These are phyloP conservation scores for Aleadryas rufinucha DNA, from an alignment of 2,113 vertebrate genomes.

Conservation along the genomic window DNA sequence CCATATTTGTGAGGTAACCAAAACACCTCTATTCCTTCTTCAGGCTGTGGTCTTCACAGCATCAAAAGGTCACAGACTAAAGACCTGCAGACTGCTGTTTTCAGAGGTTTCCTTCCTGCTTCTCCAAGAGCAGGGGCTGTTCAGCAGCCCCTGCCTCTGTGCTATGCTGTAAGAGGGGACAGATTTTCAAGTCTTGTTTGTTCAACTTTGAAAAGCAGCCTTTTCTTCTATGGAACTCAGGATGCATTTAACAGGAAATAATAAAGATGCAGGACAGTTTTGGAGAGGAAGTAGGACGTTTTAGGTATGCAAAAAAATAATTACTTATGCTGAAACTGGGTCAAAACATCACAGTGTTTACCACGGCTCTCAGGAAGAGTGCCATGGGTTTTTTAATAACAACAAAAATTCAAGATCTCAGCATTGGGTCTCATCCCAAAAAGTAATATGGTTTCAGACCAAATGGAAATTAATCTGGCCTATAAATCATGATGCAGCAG, in stretches of 20 bases:
- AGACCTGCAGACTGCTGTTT: neutral
- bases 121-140: neutral
- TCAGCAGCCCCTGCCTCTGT: neutral
- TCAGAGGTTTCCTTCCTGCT: neutral
- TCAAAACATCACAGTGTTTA: slow-evolving; percentile 25
- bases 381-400: slow-evolving; percentile 20
- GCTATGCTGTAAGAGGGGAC: neutral
- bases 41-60: neutral
- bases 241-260: slow-evolving; percentile 1
- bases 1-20: neutral
- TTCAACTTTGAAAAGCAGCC: neutral
- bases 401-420: slow-evolving; percentile 38
- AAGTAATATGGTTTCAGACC: neutral
- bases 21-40: neutral
- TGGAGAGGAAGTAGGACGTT: neutral
- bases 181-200: neutral
- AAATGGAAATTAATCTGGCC: neutral
- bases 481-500: neutral
- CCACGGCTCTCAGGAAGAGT: neutral
- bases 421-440: slow-evolving; percentile 30
- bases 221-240: neutral
- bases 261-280: neutral
- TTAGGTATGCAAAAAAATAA: slow-evolving; percentile 15
- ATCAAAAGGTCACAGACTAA: neutral
- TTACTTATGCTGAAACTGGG: slow-evolving; percentile 6